A percentile compares a stretch with the other conserved stretches of the same genome.
phyloP scores from a whole-genome alignment of 1,140 invertebrate genomes.

The Nylanderia fulva region DNA sequence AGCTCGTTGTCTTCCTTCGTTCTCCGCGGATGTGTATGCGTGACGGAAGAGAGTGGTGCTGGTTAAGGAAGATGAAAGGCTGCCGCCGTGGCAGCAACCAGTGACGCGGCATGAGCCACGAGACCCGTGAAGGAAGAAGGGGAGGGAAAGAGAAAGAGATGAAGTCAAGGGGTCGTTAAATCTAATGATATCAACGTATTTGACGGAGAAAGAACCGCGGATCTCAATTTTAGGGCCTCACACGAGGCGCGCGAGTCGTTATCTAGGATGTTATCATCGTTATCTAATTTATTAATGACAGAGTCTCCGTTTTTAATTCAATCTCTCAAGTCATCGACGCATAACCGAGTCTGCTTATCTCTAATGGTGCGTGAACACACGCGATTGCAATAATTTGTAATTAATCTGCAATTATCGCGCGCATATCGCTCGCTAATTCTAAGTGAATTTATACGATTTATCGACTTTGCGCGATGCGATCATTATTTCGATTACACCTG shows the following conservation, averaged over 20 bases:
- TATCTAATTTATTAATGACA: constrained; percentile 1
- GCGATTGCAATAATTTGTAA: constrained; percentile 80
- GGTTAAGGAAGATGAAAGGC: constrained; percentile 82
- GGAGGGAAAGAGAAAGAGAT: constrained; percentile 37
- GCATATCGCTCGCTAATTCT: constrained; percentile 11
- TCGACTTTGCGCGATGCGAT: constrained; percentile 55
- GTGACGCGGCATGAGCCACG: constrained; percentile 79
- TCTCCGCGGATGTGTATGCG: constrained; percentile 33
- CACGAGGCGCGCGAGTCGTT: constrained; percentile 28
- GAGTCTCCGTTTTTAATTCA: constrained; percentile 21
- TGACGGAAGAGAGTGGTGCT: constrained; percentile 73
- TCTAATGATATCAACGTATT: constrained; percentile 83
- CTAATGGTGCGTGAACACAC: constrained; percentile 77
- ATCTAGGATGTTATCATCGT: background rate
- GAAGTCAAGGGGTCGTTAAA: constrained; percentile 79
- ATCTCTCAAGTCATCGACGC: constrained; percentile 1
- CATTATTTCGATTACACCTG: constrained; percentile 44
- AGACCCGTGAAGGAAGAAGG: constrained; percentile 15
- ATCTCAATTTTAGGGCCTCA: constrained; percentile 75
- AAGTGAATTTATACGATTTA: constrained; percentile 74
- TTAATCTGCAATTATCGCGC: constrained; percentile 70
- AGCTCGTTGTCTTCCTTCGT: constrained; percentile 56
- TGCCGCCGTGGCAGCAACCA: constrained; percentile 80
- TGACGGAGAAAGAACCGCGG: constrained; percentile 75
- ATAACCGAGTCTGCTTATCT: constrained; percentile 72